phyloP scores from a whole-genome alignment of 2,113 vertebrate genomes.

The Lanius collurio region DNA sequence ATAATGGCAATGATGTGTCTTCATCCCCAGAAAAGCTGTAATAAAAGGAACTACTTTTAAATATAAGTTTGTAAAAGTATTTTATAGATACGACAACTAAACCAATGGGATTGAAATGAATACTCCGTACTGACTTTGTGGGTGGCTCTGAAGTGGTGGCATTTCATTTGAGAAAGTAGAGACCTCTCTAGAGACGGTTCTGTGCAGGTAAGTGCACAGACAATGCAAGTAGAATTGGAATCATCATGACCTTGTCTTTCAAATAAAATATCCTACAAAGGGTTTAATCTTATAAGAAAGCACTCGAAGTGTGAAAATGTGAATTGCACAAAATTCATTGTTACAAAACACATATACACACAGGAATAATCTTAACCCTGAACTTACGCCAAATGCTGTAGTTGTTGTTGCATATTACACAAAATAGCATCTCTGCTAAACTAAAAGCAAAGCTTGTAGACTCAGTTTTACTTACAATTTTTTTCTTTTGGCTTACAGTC shows the following conservation, averaged over 20 bases:
- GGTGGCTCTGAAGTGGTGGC: not conserved
- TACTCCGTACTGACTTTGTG: not conserved
- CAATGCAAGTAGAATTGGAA: not conserved
- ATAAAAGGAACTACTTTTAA: not conserved
- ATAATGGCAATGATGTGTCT: not conserved
- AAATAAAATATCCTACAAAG: not conserved
- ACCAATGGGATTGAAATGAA: not conserved
- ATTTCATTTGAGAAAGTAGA: not conserved
- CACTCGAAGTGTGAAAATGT: not conserved
- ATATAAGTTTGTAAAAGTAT: not conserved
- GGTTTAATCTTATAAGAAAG: not conserved
- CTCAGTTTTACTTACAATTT: not conserved
- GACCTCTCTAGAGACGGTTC: not conserved
- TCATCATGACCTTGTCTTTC: not conserved
- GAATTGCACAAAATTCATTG: not conserved
- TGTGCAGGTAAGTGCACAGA: not conserved
- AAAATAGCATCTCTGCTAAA: not conserved
- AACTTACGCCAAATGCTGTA: accelerated
- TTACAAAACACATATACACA: not conserved
- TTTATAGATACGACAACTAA: not conserved
- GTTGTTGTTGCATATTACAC: not conserved
- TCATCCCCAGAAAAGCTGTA: not conserved
- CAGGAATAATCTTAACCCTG: not conserved
- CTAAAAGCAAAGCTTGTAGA: not conserved
- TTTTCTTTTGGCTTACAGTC: not conserved